phyloP scores from a whole-genome alignment of 2,113 vertebrate genomes.

The Micromys minutus region DNA sequence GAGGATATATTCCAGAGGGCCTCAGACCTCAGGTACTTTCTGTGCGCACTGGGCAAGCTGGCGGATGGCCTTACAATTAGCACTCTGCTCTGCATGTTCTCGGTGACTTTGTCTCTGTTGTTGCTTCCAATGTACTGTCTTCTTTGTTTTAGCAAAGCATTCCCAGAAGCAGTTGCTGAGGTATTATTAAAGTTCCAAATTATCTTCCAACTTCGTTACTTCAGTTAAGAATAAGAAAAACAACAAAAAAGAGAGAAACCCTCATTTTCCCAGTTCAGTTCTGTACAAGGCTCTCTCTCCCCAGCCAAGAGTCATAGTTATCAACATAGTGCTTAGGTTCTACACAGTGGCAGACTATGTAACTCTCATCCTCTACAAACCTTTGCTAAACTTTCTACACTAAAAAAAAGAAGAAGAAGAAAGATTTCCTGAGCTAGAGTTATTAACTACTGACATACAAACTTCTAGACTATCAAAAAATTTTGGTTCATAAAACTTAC shows the following conservation, averaged over 20 bases:
- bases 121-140: slow-evolving; percentile 65
- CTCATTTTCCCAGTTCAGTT: background rate
- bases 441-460: background rate
- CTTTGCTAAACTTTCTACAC: background rate
- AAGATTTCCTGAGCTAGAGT: background rate
- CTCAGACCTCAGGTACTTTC: slow-evolving; percentile 75
- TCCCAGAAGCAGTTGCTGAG: background rate
- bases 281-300: background rate
- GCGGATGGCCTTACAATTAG: slow-evolving; percentile 76
- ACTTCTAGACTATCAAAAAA: background rate
- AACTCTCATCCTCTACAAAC: background rate
- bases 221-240: background rate
- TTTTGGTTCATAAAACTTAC: background rate
- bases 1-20: slow-evolving; percentile 79
- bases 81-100: slow-evolving; percentile 75
- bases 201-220: background rate
- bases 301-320: background rate
- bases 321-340: background rate
- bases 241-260: background rate
- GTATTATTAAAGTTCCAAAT: background rate
- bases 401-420: background rate
- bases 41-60: slow-evolving; percentile 59
- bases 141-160: background rate
- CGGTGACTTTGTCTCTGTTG: slow-evolving; percentile 78
- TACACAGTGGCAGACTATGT: background rate